Evolutionary conservation across 2,888 invertebrate genomes (phyloP).

Genomic region (Nomada ferruginata): DNA sequence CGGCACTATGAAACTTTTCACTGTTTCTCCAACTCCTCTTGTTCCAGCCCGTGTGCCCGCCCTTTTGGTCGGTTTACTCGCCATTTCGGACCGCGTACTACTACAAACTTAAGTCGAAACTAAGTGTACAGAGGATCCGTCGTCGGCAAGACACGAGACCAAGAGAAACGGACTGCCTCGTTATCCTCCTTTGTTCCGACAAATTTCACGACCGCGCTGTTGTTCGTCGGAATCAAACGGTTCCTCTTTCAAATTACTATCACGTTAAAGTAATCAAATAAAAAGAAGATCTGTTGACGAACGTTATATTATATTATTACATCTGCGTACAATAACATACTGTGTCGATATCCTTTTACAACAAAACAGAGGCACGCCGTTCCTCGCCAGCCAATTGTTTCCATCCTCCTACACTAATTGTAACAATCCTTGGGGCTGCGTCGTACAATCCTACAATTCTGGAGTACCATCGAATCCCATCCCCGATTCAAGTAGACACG

Average conservation of each 20-base stretch:
- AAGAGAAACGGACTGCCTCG: slow-evolving; percentile 51
- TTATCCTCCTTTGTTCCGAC: slow-evolving; percentile 50
- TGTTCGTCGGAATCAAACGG: slow-evolving; percentile 45
- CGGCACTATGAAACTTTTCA: slow-evolving; percentile 42
- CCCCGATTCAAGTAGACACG: not conserved
- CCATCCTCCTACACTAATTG: not conserved
- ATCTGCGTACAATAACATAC: no score
- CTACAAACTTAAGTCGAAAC: slow-evolving; percentile 63
- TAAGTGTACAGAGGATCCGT: slow-evolving; percentile 49
- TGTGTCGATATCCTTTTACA: no score
- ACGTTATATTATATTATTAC: no score
- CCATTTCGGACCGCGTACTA: slow-evolving; percentile 28
- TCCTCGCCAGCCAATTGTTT: no score
- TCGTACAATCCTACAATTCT: no score
- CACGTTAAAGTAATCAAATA: not conserved
- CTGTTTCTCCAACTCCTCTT: not conserved
- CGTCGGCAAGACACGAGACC: slow-evolving; percentile 37
- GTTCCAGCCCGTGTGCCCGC: not conserved
- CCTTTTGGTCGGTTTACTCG: slow-evolving; percentile 24
- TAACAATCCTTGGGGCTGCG: not conserved
- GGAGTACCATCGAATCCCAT: not conserved
- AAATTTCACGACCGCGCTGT: slow-evolving; percentile 54
- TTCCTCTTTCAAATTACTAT: slow-evolving; percentile 11
- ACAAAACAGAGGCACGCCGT: no score
- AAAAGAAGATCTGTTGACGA: no score